Percentiles rank a stretch among this genome's conserved stretches.
Evolutionary conservation across 1,140 invertebrate species (phyloP).

Genomic region (Drosophila nebulosa): DNA sequence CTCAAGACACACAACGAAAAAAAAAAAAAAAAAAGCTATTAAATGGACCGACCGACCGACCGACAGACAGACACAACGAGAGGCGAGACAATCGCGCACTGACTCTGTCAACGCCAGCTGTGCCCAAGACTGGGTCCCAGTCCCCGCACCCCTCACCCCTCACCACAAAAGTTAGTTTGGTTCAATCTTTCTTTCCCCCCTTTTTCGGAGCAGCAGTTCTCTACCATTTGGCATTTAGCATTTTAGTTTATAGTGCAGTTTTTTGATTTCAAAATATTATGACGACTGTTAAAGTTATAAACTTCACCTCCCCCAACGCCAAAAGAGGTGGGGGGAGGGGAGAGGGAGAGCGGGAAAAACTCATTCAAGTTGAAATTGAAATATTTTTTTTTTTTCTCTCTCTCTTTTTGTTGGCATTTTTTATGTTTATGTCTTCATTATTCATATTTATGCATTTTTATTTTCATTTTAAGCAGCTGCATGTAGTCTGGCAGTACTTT

Average conservation of each 20-base stretch:
- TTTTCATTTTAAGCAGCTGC: slow-evolving; percentile 55
- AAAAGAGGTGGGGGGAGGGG: not conserved
- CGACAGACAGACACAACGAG: not conserved
- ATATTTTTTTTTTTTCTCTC: slow-evolving; percentile 23
- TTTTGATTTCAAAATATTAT: slow-evolving; percentile 70
- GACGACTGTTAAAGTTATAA: slow-evolving; percentile 63
- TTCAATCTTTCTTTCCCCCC: slow-evolving; percentile 9
- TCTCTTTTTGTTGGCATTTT: not conserved
- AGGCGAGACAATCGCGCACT: slow-evolving; percentile 5
- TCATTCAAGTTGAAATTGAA: slow-evolving; percentile 59
- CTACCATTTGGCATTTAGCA: slow-evolving; percentile 41
- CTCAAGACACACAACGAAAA: not conserved
- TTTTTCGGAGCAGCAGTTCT: too few relatives aligned
- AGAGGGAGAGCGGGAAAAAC: not conserved
- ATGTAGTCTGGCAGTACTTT: slow-evolving; percentile 12
- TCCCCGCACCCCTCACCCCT: too few relatives aligned
- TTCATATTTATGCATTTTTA: slow-evolving; percentile 65
- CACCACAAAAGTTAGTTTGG: too few relatives aligned
- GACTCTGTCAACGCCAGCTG: slow-evolving; percentile 61
- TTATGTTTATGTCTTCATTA: slow-evolving; percentile 62
- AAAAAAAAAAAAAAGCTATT: slow-evolving; percentile 46
- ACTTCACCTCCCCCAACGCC: too few relatives aligned
- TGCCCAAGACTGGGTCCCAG: slow-evolving; percentile 10
- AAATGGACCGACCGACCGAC: slow-evolving; percentile 32
- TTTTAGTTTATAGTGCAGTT: slow-evolving; percentile 58